Evolutionary conservation across 23 tunicate species (phyloP).

Genomic region (Styela clava): DNA sequence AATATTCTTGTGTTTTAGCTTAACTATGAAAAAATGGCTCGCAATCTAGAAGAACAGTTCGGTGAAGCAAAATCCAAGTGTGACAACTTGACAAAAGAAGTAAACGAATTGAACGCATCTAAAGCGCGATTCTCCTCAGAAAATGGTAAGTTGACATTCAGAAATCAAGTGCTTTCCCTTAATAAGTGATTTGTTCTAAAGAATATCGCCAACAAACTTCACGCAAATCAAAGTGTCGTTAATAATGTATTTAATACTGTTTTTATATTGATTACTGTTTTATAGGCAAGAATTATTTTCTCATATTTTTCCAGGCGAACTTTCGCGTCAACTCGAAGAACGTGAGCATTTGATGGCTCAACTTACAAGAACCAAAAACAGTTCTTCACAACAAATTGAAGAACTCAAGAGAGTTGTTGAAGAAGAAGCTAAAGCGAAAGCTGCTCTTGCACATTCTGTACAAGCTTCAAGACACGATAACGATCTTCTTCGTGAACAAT

Average conservation of each 20-base stretch:
- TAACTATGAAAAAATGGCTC: slow-evolving; percentile 86
- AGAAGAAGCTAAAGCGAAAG: slow-evolving; percentile 38
- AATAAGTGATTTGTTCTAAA: background rate
- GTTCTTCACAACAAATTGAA: slow-evolving; percentile 71
- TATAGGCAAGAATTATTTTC: background rate
- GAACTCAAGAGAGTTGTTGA: slow-evolving; percentile 84
- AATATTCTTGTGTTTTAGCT: slow-evolving; percentile 6
- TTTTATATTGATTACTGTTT: background rate
- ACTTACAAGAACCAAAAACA: slow-evolving; percentile 38
- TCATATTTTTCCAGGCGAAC: slow-evolving; percentile 10
- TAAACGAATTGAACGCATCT: slow-evolving; percentile 58
- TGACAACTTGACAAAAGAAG: slow-evolving; percentile 84
- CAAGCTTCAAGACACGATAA: slow-evolving; percentile 73
- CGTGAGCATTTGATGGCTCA: slow-evolving; percentile 89
- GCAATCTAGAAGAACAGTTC: slow-evolving; percentile 73
- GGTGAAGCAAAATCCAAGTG: slow-evolving; percentile 71
- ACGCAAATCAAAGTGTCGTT: too few relatives aligned
- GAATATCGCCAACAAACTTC: too few relatives aligned
- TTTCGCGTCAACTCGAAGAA: slow-evolving; percentile 66
- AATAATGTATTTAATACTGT: too few relatives aligned
- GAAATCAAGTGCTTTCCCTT: background rate
- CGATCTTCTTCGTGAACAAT: slow-evolving; percentile 80
- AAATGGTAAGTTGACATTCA: slow-evolving; percentile 26
- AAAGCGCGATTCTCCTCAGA: slow-evolving; percentile 50
- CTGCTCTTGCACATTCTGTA: slow-evolving; percentile 28